Evolutionary conservation across 2,888 invertebrate species (phyloP), one percentile per base, ranked within the genome.

Genomic region (Thymelicus acteon): DNA sequence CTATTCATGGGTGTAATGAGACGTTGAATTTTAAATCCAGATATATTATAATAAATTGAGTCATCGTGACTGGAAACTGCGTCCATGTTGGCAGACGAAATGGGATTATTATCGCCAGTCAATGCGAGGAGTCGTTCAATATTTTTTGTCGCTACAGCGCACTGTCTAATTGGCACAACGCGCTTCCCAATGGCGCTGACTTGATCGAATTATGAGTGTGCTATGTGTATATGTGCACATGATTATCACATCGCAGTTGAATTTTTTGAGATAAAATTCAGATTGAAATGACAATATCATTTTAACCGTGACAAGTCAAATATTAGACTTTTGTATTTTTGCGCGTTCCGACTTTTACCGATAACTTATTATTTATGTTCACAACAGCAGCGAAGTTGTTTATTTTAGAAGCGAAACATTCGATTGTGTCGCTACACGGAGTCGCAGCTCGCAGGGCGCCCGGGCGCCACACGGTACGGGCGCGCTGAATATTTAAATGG

Each of bases 401-500:
- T 44, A 44, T 8, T 44, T 44, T 12, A 4, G 4, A 44, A 44
- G 44, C 10, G 12, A 44, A 44, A 8, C 44, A 12, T 44, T 44
- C 10, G 44, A 44, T 44, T 47, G 62, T 47, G 31, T n/a, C 62
- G 13, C 19, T 31, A 52, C 44, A 12, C 10, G 4, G 44, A 12
- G 44, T 31, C 19, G 24, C 13, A 24, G 24, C 10, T 7, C 6
- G n/a, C 54, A 2, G 37, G 57, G 57, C 57, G 40, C n/a, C 54
- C 0, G 37, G 57, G 57, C 19, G 19, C 31, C 39, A 47, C 62
- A 57, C 67, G 61, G 12, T 10, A 10, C 44, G 0, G 44, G 37
- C 62, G 47, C 68, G 31, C 61, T 69, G 68, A 69, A 69, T 69
- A 69, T 69, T 69, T 69, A 62, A 69, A 62, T 12, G 57, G 68